These are phyloP conservation scores for Chamaetylas fuelleborni DNA, from an alignment of 2,113 vertebrate species.

Conservation along the genomic window DNA sequence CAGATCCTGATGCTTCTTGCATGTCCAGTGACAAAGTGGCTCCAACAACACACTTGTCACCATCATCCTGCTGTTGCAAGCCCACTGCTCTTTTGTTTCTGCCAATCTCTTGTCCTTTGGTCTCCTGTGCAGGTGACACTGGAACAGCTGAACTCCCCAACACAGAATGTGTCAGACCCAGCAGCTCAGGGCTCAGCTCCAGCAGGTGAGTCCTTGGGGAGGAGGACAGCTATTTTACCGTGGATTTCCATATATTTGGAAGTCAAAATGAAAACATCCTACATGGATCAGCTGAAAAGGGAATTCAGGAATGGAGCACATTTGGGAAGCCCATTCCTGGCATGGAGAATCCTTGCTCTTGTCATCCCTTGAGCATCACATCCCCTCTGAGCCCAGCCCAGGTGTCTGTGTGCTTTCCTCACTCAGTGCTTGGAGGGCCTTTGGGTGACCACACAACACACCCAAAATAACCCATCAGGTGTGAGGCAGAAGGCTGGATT, in stretches of 20 bases:
- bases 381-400: not conserved
- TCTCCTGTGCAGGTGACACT: not conserved
- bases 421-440: fast-evolving
- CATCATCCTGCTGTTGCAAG: not conserved
- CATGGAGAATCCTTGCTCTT: not conserved
- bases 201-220: not conserved
- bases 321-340: not conserved
- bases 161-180: not conserved
- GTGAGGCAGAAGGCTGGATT: not conserved
- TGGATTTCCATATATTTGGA: not conserved
- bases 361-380: not conserved
- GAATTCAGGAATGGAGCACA: not conserved
- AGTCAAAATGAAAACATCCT: not conserved
- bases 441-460: not conserved
- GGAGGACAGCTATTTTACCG: not conserved
- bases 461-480: not conserved
- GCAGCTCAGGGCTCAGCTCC: fast-evolving
- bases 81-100: not conserved
- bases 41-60: not conserved
- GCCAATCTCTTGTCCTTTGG: not conserved
- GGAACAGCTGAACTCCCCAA: not conserved
- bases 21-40: not conserved
- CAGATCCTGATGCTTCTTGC: not conserved
- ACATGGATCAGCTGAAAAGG: not conserved
- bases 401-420: not conserved